Base-by-base conservation (phyloP, 2,797 vertebrate genomes). In the Octomys mimax region DNA sequence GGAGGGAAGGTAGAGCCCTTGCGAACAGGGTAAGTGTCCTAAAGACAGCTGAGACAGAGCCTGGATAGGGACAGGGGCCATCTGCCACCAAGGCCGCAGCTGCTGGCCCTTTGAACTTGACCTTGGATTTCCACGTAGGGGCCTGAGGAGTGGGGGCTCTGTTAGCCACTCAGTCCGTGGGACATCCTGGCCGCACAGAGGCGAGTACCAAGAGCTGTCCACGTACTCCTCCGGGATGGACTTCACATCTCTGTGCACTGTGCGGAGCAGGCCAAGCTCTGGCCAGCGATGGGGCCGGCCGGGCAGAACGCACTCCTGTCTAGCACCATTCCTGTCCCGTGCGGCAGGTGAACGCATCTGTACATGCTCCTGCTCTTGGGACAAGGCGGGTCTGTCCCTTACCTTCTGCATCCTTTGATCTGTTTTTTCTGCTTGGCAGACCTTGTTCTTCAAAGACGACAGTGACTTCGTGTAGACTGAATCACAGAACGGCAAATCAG, bases 381-480 rank as follows among this genome's bases (percentile, higher is more conserved):
- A 54, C 12, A 13, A 12, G 13, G 13, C 2, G 52, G 13, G 52
- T 13, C 11, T 13, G 54, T 14, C 54, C 54, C 54, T 57, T 18
- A 18, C 54, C 54, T 49, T 88, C 61, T 66, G 28, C 26, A 36
- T 52, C 82, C 73, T 88, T 95, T 79, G 42, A 79, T 92, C 94
- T 95, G 85, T 81, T 95, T 97, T 98, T 95, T 95, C 70, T 14
- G 89, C 49, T 91, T 82, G 39, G 59, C 89, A 98, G 97, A 98
- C 96, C 96, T 97, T 95, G 89, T 81, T 89, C 91, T 97, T 96
- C 96, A 80, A 85, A 77, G 82, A 95, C 90, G 95, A 91, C 36
- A 92, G 92, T 68, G 70, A 89, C 57, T 98, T 96, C 96, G 94
- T 97, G 98, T 95, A 94, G 81, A 71, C 78, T 92, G 97, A 96